These are phyloP conservation scores for Adela reaumurella DNA, from an alignment of 2,888 invertebrate species.

Conservation along the genomic window DNA sequence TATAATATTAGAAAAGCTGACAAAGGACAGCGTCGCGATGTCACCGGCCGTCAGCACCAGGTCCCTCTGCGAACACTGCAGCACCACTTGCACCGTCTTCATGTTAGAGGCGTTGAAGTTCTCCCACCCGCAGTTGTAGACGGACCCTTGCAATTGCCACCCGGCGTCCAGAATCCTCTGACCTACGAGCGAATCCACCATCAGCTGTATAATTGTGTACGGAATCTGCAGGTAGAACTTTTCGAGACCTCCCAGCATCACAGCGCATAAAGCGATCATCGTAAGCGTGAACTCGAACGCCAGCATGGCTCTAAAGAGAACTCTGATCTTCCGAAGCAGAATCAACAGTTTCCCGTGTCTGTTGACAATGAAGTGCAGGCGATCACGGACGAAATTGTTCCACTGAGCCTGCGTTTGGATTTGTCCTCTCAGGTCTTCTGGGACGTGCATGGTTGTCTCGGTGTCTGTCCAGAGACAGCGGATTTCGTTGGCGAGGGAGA, in stretches of 20 bases:
- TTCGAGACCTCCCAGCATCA: slow-evolving; percentile 27
- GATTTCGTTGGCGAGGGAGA: slow-evolving; percentile 25
- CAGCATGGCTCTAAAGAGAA: slow-evolving; percentile 21
- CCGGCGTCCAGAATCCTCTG: slow-evolving; percentile 23
- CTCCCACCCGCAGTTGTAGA: slow-evolving; percentile 24
- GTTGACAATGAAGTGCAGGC: slow-evolving; percentile 18
- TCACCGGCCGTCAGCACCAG: slow-evolving; percentile 22
- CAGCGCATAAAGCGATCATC: slow-evolving; percentile 22
- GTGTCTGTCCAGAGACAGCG: slow-evolving; percentile 19
- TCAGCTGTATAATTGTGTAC: slow-evolving; percentile 24
- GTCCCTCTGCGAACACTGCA: slow-evolving; percentile 21
- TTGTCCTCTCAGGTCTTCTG: neutral
- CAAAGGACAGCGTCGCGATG: slow-evolving; percentile 18
- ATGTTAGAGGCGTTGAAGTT: slow-evolving; percentile 19
- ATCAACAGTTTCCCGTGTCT: slow-evolving; percentile 20
- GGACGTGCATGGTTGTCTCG: neutral
- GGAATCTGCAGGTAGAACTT: slow-evolving; percentile 27
- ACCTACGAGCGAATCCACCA: slow-evolving; percentile 21
- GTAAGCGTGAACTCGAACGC: slow-evolving; percentile 24
- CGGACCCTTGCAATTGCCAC: slow-evolving; percentile 17
- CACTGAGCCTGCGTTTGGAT: neutral
- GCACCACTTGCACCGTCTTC: slow-evolving; percentile 20
- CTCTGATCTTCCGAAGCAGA: slow-evolving; percentile 19
- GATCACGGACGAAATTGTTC: slow-evolving; percentile 19
- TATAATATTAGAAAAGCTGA: slow-evolving; percentile 18